These are phyloP conservation scores for Cylloceria caligata DNA, from an alignment of 2,888 invertebrate species.

Conservation along the genomic window DNA sequence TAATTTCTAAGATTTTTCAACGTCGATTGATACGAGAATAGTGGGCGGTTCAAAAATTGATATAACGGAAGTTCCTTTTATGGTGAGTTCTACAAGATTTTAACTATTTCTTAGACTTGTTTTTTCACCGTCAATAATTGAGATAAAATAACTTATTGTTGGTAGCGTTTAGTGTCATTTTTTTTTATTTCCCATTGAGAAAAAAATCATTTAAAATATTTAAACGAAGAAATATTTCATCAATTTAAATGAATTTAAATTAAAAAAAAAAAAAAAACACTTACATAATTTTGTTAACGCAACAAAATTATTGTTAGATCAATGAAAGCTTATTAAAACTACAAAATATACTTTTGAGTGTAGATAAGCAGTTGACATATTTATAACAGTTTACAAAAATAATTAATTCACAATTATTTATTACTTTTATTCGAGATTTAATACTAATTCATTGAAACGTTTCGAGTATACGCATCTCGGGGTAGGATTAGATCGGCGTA, in stretches of 20 bases:
- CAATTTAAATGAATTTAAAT: too few species aligned
- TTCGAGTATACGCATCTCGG: neutral
- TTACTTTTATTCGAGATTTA: too few species aligned
- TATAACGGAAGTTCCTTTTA: constrained; percentile 85
- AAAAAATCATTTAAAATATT: neutral
- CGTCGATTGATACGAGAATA: constrained; percentile 78
- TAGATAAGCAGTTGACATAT: too few species aligned
- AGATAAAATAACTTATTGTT: neutral
- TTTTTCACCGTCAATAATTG: neutral
- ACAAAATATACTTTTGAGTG: too few species aligned
- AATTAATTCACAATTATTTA: too few species aligned
- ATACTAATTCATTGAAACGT: neutral
- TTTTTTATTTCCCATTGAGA: too few species aligned
- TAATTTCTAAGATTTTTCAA: constrained; percentile 53
- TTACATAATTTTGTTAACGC: too few species aligned
- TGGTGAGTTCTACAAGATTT: constrained; percentile 78
- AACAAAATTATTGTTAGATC: neutral
- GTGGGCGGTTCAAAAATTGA: constrained; percentile 85
- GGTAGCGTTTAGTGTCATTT: neutral
- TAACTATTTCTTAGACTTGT: neutral
- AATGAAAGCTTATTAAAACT: neutral
- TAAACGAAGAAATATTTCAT: too few species aligned
- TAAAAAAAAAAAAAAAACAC: too few species aligned
- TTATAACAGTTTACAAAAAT: too few species aligned
- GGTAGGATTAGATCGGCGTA: neutral